Conservation (phyloP, 2,888 invertebrate genomes). For the Ypsolopha sequella region DNA sequence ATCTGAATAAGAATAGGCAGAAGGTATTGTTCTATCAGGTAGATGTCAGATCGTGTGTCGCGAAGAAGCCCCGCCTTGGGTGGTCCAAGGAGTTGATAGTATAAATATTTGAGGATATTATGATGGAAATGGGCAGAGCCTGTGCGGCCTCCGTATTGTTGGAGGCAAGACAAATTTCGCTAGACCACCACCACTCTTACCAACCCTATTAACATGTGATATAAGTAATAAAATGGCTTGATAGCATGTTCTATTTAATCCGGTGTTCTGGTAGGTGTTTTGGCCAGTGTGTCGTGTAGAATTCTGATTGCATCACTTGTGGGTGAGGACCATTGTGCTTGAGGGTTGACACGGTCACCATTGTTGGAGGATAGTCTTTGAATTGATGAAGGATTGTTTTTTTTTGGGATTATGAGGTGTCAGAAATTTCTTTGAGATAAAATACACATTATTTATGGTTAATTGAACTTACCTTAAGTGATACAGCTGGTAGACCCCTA, state of each 20-base stretch:
- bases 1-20: slow-evolving; percentile 40
- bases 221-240: too few species aligned
- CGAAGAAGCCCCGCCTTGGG: slow-evolving; percentile 34
- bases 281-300: slow-evolving; percentile 32
- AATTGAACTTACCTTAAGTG: too few species aligned
- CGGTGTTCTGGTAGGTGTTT: slow-evolving; percentile 5
- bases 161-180: slow-evolving; percentile 48
- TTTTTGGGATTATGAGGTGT: slow-evolving; percentile 8
- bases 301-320: slow-evolving; percentile 37
- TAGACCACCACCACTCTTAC: too few species aligned
- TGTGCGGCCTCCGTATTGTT: slow-evolving; percentile 46
- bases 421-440: too few species aligned
- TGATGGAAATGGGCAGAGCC: slow-evolving; percentile 56
- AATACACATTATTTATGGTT: too few species aligned
- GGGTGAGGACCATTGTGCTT: slow-evolving; percentile 20
- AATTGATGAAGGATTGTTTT: not conserved
- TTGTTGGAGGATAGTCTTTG: not conserved
- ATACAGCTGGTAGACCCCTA: too few species aligned
- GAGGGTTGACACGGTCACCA: slow-evolving; percentile 22
- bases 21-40: slow-evolving; percentile 55
- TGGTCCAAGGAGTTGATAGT: slow-evolving; percentile 56
- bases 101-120: slow-evolving; percentile 62
- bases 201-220: too few species aligned
- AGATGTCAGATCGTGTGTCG: slow-evolving; percentile 53
- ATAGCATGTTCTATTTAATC: too few species aligned